Evolutionary conservation across 2,113 vertebrate species (phyloP).

Genomic region (Fregata magnificens): DNA sequence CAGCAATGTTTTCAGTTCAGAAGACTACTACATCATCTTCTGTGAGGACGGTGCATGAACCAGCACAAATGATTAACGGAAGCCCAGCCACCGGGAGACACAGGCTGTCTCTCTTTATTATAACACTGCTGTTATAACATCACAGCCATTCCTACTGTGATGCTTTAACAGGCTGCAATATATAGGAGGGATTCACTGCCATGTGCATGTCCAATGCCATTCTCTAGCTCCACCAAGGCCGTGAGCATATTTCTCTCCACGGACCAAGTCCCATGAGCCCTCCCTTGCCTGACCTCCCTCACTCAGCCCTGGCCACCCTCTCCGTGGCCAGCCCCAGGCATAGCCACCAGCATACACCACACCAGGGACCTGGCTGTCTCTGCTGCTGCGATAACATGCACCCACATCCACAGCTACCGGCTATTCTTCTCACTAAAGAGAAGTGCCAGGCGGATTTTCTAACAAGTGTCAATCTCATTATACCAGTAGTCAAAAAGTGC

Average conservation of each 20-base stretch:
- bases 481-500: not conserved
- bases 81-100: not conserved
- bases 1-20: not conserved
- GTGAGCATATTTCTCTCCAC: not conserved
- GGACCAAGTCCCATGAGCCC: accelerated
- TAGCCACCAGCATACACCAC: not conserved
- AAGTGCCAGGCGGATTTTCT: not conserved
- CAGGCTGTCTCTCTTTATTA: accelerated
- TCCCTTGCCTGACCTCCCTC: not conserved
- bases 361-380: not conserved
- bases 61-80: not conserved
- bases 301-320: not conserved
- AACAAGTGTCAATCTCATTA: not conserved
- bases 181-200: not conserved
- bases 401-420: not conserved
- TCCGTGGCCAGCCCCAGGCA: not conserved
- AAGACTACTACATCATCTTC: not conserved
- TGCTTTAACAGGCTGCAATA: not conserved
- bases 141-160: not conserved
- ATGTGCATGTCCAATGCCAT: accelerated
- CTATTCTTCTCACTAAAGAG: not conserved
- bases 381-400: not conserved
- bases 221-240: not conserved
- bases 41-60: not conserved
- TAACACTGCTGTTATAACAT: not conserved